phyloP scores from a whole-genome alignment of 2,113 vertebrate genomes.

The Phylloscopus whistleri region DNA sequence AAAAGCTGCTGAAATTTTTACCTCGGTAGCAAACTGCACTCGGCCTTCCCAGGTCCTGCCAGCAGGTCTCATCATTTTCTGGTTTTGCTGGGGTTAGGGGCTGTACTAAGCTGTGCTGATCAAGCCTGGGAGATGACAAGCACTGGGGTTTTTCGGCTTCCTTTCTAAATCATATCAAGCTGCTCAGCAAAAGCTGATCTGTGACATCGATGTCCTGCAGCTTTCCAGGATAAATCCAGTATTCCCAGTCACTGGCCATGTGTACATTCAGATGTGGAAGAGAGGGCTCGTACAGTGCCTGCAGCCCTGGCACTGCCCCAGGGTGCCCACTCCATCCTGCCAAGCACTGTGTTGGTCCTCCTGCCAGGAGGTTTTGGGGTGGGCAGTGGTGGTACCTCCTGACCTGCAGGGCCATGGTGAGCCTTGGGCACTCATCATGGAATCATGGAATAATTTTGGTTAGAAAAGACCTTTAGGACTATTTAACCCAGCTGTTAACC shows the following conservation, averaged over 20 bases:
- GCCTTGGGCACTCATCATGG: too few relatives aligned
- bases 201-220: accelerated
- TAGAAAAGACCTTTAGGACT: not conserved
- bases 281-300: not conserved
- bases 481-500: not conserved
- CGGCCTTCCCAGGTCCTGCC: not conserved
- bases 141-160: not conserved
- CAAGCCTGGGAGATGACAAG: not conserved
- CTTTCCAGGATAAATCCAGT: not conserved
- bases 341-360: not conserved
- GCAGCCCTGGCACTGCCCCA: not conserved
- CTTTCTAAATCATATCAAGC: not conserved
- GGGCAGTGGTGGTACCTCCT: not conserved
- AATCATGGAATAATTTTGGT: not conserved
- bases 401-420: accelerated
- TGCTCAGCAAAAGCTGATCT: not conserved
- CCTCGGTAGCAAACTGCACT: not conserved
- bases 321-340: not conserved
- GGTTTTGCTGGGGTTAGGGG: not conserved
- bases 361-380: not conserved
- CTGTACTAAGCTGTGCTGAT: accelerated
- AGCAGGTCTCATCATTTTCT: not conserved
- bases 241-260: not conserved
- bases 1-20: not conserved
- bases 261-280: accelerated